Base-by-base conservation (phyloP, 2,888 invertebrate genomes). In the Erebia ligea region DNA sequence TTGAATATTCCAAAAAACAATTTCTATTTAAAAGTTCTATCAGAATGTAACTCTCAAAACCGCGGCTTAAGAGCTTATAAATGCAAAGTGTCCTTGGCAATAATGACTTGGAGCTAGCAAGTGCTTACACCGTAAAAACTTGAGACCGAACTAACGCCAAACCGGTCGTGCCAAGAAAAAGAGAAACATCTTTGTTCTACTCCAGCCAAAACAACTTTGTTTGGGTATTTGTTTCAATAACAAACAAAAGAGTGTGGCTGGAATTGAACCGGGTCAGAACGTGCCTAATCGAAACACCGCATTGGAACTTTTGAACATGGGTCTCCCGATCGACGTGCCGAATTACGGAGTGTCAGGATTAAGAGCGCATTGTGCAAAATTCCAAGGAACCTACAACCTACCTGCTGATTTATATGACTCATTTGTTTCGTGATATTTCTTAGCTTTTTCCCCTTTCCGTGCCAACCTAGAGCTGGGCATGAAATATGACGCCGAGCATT, bases 121-220 rank as follows among this genome's bases (percentile, higher is more conserved):
- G 80, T 79, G 82, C 82, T 84, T 78, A 80, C 84, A 79, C 82
- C 80, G 80, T 88, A 86, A 88, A 88, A 90, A 88, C 85, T 88
- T 87, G 82, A 84, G 87, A 86, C 82, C 78, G 81, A 82, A 82
- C 83, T 80, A 82, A 84, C 84, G 34, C 65, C 67, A 40, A 84
- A 42, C 56, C 67, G 42, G 58, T 52, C 42, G 68, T 80, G 83
- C 79, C 78, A 80, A 82, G 84, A 82, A 85, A 86, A 84, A 85
- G 79, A 81, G 81, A 82, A 86, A 85, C 82, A 82, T 86, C 90
- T 90, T 92, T 92, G 91, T 92, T 91, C 89, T 87, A 80, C 76
- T 81, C 82, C 57, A 90, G 91, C 88, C 92, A 91, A 92, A 92
- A 92, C 91, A 91, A 87, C 85, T 82, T 78, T 87, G 90, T 90